A percentile compares a stretch with the other conserved stretches of the same genome.
These are phyloP conservation scores for Formica exsecta DNA, from an alignment of 1,140 invertebrate genomes.

Conservation along the genomic window DNA sequence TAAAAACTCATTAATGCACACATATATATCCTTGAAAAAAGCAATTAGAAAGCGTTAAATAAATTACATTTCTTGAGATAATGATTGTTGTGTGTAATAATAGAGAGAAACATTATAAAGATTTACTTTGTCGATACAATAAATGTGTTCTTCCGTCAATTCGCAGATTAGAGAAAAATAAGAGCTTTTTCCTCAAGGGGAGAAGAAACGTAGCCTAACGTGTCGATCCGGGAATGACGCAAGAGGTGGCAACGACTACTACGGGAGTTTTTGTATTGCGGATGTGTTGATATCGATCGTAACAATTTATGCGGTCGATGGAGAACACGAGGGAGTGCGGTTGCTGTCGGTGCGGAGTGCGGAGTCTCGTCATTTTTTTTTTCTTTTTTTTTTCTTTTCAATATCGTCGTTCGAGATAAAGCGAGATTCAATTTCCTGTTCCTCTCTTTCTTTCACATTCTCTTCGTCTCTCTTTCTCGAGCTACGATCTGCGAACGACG, in stretches of 20 bases:
- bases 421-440: slow-evolving; percentile 84
- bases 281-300: slow-evolving; percentile 74
- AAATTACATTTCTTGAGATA: neutral
- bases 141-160: neutral
- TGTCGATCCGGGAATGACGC: slow-evolving; percentile 57
- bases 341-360: slow-evolving; percentile 57
- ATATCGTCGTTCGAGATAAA: slow-evolving; percentile 78
- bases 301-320: slow-evolving; percentile 82
- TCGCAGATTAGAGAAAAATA: neutral
- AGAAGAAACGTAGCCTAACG: slow-evolving; percentile 15
- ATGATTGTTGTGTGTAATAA: neutral
- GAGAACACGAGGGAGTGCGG: slow-evolving; percentile 72
- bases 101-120: neutral
- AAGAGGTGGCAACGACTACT: neutral
- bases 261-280: slow-evolving; percentile 56
- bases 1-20: neutral
- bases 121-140: neutral
- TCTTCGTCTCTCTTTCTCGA: slow-evolving; percentile 59
- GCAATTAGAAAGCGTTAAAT: neutral
- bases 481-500: slow-evolving; percentile 16
- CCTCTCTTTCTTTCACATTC: slow-evolving; percentile 74
- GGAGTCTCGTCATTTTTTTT: slow-evolving; percentile 69
- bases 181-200: neutral
- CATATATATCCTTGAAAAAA: neutral
- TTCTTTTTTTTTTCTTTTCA: slow-evolving; percentile 55